Base-by-base conservation (phyloP, 1,140 invertebrate species). In the Scaptomyza graminum region DNA sequence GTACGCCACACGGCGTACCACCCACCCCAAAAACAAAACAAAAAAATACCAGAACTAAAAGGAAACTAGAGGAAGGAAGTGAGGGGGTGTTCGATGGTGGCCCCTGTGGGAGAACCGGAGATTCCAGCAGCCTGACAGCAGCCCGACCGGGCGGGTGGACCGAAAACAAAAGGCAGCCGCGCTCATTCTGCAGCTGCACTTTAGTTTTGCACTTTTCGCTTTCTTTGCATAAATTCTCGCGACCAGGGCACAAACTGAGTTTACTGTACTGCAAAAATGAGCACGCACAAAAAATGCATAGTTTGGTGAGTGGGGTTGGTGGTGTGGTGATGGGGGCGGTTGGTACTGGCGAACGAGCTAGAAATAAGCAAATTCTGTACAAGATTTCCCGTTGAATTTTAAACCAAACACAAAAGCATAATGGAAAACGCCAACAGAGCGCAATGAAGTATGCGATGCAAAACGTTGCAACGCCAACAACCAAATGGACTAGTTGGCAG, bases 171-270 rank as follows among this genome's bases (percentile, higher is more conserved):
- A 88, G 77, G 74, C 81, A 87, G 68, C 61, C 71, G 78, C 83
- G 79, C 83, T 75, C 83, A 75, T 85, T 85, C 81, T 78, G 70
- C 74, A 71, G 66, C 73, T 84, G 82, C 82, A 82, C 83, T 87
- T 87, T 88, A 87, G 74, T 87, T 87, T 87, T 87, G 82, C 82
- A 87, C 82, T 87, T 87, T 87, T 88, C 82, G 83, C 82, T 85
- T 87, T 85, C 82, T 87, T 87, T 87, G 82, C 82, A 87, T 85
- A 85, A 85, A 84, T 84, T 84, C 74, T 84, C 76, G 74, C 71
- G 66, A 61, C 76, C 54, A 55, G 49, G 49, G 56, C 69, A 46
- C 74, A 74, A 75, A 74, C 78, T 65, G 57, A 79, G 78, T 82
- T 85, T 75, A 87, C 81, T 77, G 69, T 78, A 71, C 44, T 77